Evolutionary conservation across 2,797 vertebrate genomes (phyloP).

Genomic region (Prionace glauca): DNA sequence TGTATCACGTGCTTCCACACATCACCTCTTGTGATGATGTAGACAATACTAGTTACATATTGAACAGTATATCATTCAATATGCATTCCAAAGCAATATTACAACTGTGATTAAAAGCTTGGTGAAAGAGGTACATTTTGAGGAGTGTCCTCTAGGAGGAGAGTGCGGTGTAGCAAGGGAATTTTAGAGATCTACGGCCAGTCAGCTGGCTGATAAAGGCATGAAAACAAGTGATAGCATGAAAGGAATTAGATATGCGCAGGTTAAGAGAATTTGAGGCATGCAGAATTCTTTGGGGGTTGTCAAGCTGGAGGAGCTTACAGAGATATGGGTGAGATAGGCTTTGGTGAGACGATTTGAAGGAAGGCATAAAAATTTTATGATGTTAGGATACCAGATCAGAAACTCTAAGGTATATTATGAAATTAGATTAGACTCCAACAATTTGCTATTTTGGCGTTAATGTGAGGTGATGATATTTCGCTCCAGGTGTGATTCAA

Average conservation of each 20-base stretch:
- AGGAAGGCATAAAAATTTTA: neutral
- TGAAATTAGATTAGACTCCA: no score
- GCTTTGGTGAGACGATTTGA: neutral
- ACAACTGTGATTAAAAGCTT: neutral
- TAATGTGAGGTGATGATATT: no score
- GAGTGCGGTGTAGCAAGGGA: neutral
- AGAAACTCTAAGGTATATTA: no score
- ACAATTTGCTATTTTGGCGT: no score
- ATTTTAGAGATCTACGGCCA: neutral
- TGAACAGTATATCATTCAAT: neutral
- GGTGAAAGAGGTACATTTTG: neutral
- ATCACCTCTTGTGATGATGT: neutral
- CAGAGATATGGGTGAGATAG: neutral
- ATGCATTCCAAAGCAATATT: neutral
- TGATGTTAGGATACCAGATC: no score
- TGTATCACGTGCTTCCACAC: neutral
- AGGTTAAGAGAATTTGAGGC: neutral
- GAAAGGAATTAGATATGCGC: neutral
- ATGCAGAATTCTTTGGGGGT: neutral
- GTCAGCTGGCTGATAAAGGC: neutral
- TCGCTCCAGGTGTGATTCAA: no score
- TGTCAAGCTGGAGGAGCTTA: neutral
- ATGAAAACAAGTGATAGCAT: neutral
- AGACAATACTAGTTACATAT: neutral
- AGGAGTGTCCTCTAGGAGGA: neutral